Evolutionary conservation across 1,140 invertebrate genomes (phyloP).

Genomic region (Oreohelix idahoensis): DNA sequence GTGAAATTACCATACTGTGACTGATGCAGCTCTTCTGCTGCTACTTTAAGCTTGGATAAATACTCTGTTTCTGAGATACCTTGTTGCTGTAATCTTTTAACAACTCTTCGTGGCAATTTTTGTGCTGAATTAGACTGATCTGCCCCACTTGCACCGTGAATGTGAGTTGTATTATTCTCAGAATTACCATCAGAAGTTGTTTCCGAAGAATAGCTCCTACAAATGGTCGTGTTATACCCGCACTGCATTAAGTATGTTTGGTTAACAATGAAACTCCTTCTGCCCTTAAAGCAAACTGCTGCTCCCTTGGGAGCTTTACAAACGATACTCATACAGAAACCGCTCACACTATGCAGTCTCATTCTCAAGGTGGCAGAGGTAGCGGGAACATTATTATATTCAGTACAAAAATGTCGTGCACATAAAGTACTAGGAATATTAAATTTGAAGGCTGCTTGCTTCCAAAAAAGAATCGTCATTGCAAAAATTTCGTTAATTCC

Average conservation of each 20-base stretch:
- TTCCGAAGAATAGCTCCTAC: background rate
- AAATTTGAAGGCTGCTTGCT: background rate
- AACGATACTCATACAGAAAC: background rate
- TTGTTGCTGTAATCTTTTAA: constrained; percentile 36
- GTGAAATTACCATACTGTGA: background rate
- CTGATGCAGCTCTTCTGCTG: background rate
- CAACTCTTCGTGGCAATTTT: constrained; percentile 36
- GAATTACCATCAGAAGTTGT: background rate
- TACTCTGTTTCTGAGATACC: constrained; percentile 36
- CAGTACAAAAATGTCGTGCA: background rate
- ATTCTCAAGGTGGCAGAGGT: background rate
- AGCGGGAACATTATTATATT: background rate
- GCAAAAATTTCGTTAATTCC: background rate
- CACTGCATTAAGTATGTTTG: background rate
- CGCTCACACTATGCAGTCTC: too few relatives aligned
- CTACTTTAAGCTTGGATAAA: constrained; percentile 16
- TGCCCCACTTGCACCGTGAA: background rate
- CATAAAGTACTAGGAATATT: background rate
- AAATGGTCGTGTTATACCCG: background rate
- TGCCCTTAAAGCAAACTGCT: background rate
- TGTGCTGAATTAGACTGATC: background rate
- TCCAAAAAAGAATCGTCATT: background rate
- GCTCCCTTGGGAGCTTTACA: background rate
- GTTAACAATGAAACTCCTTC: background rate
- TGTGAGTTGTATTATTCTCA: constrained; percentile 4